These are phyloP conservation scores for Scaptomyza polygonia DNA, from an alignment of 2,888 invertebrate species.

Conservation along the genomic window DNA sequence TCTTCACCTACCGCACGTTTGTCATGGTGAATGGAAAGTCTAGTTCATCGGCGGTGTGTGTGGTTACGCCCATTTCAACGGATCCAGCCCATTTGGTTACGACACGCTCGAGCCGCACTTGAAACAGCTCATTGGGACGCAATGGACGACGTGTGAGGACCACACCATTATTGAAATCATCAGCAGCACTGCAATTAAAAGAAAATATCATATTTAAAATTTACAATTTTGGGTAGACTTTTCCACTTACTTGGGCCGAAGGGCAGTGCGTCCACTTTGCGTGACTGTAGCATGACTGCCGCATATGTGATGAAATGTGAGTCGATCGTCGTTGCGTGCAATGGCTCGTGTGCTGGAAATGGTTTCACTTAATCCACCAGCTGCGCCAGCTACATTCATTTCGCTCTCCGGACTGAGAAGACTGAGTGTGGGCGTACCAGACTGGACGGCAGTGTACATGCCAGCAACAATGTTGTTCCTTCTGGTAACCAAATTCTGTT, in stretches of 20 bases:
- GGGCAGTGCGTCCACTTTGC: constrained; percentile 94
- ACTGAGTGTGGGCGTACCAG: constrained; percentile 81
- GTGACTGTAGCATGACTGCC: constrained; percentile 97
- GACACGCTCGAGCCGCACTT: constrained; percentile 94
- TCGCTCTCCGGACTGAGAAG: constrained; percentile 83
- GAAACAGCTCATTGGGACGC: constrained; percentile 95
- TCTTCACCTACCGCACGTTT: constrained; percentile 89
- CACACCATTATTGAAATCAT: constrained; percentile 97
- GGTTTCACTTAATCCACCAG: constrained; percentile 70
- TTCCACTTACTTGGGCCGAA: constrained; percentile 93
- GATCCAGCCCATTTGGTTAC: constrained; percentile 98
- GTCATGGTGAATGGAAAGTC: constrained; percentile 98
- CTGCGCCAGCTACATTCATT: constrained; percentile 77
- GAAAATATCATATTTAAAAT: neutral
- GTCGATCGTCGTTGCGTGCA: constrained; percentile 87
- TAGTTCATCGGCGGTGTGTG: constrained; percentile 93
- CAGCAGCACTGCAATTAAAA: constrained; percentile 88
- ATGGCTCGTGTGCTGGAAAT: constrained; percentile 64
- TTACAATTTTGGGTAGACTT: constrained; percentile 39
- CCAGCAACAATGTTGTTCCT: constrained; percentile 86
- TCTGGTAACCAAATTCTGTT: constrained; percentile 89
- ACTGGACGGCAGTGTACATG: constrained; percentile 47
- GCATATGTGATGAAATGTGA: constrained; percentile 95
- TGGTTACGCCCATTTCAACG: constrained; percentile 96
- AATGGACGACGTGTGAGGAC: constrained; percentile 94